Evolutionary conservation across 2,888 invertebrate species (phyloP).

Genomic region (Stenichneumon culpator): DNA sequence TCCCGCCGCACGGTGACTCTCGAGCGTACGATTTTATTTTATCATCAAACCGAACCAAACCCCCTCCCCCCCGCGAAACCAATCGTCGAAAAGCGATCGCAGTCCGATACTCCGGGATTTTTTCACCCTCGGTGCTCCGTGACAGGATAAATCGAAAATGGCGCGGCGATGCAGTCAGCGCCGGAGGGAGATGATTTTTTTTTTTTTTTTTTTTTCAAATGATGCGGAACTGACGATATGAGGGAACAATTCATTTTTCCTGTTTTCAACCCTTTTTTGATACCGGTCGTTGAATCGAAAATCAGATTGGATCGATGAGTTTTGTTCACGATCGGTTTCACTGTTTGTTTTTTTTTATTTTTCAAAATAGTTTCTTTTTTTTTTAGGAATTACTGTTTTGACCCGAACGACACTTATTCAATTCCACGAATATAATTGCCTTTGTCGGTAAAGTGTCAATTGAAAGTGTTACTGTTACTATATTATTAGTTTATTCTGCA

Average conservation of each 20-base stretch:
- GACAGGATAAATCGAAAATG: conserved; percentile 45
- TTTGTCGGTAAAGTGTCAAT: no score
- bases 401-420: no score
- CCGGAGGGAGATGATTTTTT: conserved; percentile 33
- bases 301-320: neutral
- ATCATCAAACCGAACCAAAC: conserved; percentile 37
- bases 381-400: no score
- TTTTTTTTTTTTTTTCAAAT: neutral
- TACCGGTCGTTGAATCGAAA: neutral
- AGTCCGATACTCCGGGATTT: conserved; percentile 39
- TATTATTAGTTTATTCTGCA: no score
- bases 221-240: neutral
- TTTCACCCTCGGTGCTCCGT: conserved; percentile 8
- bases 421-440: no score
- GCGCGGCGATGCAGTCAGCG: conserved; percentile 28
- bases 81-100: conserved; percentile 61
- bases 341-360: neutral
- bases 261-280: neutral
- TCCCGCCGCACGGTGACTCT: conserved; percentile 7
- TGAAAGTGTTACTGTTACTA: no score
- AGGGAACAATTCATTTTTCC: neutral
- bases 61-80: conserved; percentile 38
- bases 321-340: neutral
- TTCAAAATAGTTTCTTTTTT: neutral
- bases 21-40: conserved; percentile 56